phyloP scores from a whole-genome alignment of 2,888 invertebrate genomes.

The Aphidius colemani region DNA sequence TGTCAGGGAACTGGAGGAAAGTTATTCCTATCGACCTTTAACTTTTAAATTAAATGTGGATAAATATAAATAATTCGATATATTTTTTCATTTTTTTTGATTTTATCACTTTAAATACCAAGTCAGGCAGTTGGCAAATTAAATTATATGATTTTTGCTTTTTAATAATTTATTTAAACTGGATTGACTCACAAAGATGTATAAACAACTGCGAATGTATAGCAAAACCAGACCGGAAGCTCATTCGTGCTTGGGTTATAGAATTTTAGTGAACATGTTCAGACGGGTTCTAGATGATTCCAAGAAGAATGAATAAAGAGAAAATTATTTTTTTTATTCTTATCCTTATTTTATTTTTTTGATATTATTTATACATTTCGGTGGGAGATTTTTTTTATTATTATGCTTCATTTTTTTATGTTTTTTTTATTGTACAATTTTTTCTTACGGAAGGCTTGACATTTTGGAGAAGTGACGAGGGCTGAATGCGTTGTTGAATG shows the following conservation, averaged over 20 bases:
- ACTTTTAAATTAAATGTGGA: too few species aligned
- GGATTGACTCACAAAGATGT: neutral
- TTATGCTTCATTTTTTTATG: too few species aligned
- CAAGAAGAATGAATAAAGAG: neutral
- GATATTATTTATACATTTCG: too few species aligned
- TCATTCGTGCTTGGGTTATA: slow-evolving; percentile 23
- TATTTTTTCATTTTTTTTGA: too few species aligned
- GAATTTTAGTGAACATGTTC: slow-evolving; percentile 14
- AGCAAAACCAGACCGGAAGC: slow-evolving; percentile 21
- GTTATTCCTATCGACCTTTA: neutral
- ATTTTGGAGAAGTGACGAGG: slow-evolving; percentile 10
- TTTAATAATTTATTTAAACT: too few species aligned
- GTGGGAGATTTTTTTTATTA: too few species aligned
- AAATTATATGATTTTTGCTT: too few species aligned
- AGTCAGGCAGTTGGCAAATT: too few species aligned
- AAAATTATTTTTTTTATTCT: too few species aligned
- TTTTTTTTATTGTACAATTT: neutral
- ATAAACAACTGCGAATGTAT: neutral
- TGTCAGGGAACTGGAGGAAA: neutral
- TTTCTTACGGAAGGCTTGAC: slow-evolving; percentile 9
- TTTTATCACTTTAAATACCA: too few species aligned
- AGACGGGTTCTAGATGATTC: neutral
- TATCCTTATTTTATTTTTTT: too few species aligned
- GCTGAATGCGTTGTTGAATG: neutral
- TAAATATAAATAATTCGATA: too few species aligned